These are phyloP conservation scores for Phalera bucephala DNA, from an alignment of 2,888 invertebrate genomes.

Conservation along the genomic window DNA sequence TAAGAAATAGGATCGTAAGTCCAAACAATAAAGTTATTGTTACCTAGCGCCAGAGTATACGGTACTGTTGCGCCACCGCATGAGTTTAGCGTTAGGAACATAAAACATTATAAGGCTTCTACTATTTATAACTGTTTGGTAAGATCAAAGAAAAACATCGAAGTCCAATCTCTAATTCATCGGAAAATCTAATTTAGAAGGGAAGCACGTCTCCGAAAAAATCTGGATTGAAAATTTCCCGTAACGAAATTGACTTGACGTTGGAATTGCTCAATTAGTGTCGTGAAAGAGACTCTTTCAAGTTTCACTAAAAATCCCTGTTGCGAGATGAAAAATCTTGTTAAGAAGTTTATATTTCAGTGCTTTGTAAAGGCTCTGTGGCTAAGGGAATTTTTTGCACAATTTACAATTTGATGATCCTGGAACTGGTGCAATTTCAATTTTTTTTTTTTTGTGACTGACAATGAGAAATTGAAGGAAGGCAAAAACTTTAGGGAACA, in stretches of 20 bases:
- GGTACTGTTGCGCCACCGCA: slow-evolving; percentile 35
- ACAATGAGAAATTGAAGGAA: no score
- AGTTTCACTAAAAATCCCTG: slow-evolving; percentile 15
- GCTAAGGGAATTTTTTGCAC: not conserved
- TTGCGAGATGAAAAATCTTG: slow-evolving; percentile 11
- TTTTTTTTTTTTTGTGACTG: no score
- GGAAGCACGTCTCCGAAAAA: slow-evolving; percentile 29
- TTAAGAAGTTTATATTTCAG: slow-evolving; percentile 11
- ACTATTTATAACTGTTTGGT: no score
- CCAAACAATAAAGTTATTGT: slow-evolving; percentile 38
- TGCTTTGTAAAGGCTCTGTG: not conserved
- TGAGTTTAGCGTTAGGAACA: slow-evolving; percentile 12
- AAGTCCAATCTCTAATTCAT: slow-evolving; percentile 16
- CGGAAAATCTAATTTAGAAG: slow-evolving; percentile 35
- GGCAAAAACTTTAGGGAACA: no score
- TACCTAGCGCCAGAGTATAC: slow-evolving; percentile 24
- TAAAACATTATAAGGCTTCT: slow-evolving; percentile 2
- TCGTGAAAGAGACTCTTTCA: slow-evolving; percentile 26
- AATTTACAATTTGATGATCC: not conserved
- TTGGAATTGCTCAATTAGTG: slow-evolving; percentile 45
- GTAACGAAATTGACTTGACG: slow-evolving; percentile 42
- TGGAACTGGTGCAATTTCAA: not conserved
- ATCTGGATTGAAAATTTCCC: slow-evolving; percentile 35
- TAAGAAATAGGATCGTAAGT: slow-evolving; percentile 34
- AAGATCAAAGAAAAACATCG: slow-evolving; percentile 27